Evolutionary conservation across 2,888 invertebrate species (phyloP).

Genomic region (Noctuana brunneofusca): DNA sequence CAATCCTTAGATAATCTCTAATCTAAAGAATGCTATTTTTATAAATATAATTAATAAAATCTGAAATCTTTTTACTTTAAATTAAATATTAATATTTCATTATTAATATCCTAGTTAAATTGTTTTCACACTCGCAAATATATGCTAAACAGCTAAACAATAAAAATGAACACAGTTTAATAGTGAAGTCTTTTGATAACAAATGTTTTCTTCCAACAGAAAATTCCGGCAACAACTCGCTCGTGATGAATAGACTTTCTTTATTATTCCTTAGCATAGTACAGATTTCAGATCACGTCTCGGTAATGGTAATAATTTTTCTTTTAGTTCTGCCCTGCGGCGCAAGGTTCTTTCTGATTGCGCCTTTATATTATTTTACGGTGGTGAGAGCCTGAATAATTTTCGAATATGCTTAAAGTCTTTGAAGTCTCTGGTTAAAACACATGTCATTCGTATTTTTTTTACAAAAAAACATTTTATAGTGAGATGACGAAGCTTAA

Average conservation of each 20-base stretch:
- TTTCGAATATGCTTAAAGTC: neutral
- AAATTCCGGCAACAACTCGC: conserved; percentile 5
- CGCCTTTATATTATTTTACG: conserved; percentile 25
- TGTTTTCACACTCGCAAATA: neutral
- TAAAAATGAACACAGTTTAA: conserved; percentile 10
- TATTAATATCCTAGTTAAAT: no score
- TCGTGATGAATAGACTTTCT: conserved; percentile 26
- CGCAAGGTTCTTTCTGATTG: conserved; percentile 26
- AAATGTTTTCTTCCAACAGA: conserved; percentile 7
- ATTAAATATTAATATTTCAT: no score
- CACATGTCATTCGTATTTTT: no score
- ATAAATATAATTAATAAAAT: no score
- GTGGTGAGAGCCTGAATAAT: conserved; percentile 6
- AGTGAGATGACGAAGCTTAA: no score
- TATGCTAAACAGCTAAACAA: neutral
- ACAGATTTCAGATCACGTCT: conserved; percentile 35
- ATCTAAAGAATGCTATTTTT: no score
- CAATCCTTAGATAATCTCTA: no score
- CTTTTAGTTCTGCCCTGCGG: conserved; percentile 28
- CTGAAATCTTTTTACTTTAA: no score
- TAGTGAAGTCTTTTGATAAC: conserved; percentile 9
- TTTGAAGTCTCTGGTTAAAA: neutral
- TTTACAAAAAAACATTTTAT: no score
- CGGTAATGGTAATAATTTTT: conserved; percentile 32
- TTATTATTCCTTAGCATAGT: conserved; percentile 26